These are phyloP conservation scores for Lates japonicus DNA, from an alignment of 2,797 vertebrate genomes.

Conservation along the genomic window DNA sequence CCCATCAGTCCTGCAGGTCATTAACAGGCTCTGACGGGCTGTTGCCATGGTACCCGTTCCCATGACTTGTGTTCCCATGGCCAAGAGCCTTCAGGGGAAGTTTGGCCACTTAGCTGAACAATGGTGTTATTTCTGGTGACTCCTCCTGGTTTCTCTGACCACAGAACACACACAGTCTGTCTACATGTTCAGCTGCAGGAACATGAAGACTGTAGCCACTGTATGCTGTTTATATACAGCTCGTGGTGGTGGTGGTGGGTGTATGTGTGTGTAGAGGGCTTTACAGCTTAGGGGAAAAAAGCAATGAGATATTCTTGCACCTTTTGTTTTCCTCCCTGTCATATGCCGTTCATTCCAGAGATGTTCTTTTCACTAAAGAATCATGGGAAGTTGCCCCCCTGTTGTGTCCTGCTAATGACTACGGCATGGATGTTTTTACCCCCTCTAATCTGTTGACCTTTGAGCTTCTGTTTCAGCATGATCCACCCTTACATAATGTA, in stretches of 20 bases:
- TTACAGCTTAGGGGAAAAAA: slow-evolving; percentile 9
- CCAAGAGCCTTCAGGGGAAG: slow-evolving; percentile 62
- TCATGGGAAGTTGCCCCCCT: not conserved
- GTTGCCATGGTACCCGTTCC: slow-evolving; percentile 54
- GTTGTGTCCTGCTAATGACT: not conserved
- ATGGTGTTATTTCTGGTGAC: slow-evolving; percentile 70
- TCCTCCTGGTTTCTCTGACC: slow-evolving; percentile 52
- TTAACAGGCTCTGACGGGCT: slow-evolving; percentile 51
- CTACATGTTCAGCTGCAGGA: slow-evolving; percentile 1
- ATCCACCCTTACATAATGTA: not conserved
- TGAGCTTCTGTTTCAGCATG: not conserved
- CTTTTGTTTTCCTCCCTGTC: not conserved
- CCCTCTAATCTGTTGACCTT: not conserved
- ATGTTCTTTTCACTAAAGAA: slow-evolving; percentile 10
- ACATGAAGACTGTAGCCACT: not conserved
- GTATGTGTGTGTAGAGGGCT: not conserved
- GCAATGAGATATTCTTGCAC: not conserved
- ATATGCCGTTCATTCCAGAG: slow-evolving; percentile 14
- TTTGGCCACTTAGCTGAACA: slow-evolving; percentile 71
- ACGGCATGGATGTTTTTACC: not conserved
- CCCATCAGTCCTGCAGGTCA: slow-evolving; percentile 41
- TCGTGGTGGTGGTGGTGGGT: not conserved
- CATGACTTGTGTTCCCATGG: slow-evolving; percentile 54
- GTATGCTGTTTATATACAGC: not conserved
- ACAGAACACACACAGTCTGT: slow-evolving; percentile 1